Evolutionary conservation across 2,797 vertebrate genomes (phyloP), one percentile per base, ranked within the genome.

Genomic region (Pelobates cultripes): DNA sequence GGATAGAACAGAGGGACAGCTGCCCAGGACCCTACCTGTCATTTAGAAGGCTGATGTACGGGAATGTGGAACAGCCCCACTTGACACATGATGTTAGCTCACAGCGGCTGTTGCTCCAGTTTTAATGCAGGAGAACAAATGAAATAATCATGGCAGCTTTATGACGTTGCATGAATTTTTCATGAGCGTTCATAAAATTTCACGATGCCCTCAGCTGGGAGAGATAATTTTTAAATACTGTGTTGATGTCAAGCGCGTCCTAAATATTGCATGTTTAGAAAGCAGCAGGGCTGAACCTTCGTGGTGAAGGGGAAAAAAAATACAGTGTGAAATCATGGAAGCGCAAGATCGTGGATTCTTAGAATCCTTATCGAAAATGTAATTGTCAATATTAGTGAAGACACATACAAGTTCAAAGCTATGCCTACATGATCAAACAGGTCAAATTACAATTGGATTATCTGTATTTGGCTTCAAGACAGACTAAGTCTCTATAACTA

Each of bases 241-340:
- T 84, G 77, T 84, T 84, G 82, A 84, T 84, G 82, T 84, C 82
- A 84, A 79, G 77, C 82, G 51, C 77, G 73, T 84, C 82, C 82
- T 79, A 84, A 84, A 84, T 84, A 84, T 84, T 84, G 73, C 82
- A 83, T 84, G 82, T 84, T 84, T 84, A 84, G 82, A 84, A 84
- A 75, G 82, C 77, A 84, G 67, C 77, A 17, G 77, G 70, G 67
- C 77, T 72, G 77, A 84, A 84, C 82, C 76, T 83, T 72, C 44
- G 15, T 44, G 42, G 13, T 55, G 41, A 44, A 43, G 47, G 55
- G 12, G 51, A 66, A 73, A 84, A 70, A 66, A n/a, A 61, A 57
- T 7, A 42, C 43, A 43, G 51, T 71, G 51, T 71, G 28, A 66
- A 61, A 72, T 43, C 71, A 55, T 2, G 70, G 44, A 72, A 47